Base-by-base conservation (phyloP, 2,797 vertebrate species). In the Gallinago solitaria region DNA sequence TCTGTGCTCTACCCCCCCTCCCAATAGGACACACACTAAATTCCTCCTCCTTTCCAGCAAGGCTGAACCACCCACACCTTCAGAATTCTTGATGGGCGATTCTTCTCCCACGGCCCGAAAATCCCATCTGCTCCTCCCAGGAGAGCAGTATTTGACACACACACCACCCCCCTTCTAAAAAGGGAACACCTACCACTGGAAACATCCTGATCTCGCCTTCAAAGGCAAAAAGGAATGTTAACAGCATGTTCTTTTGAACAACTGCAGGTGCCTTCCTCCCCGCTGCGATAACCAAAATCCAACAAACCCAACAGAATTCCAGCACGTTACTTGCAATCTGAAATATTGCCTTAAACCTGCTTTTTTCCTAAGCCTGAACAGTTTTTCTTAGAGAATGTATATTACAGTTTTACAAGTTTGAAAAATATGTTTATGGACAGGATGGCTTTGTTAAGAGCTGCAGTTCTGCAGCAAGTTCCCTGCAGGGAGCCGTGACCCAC, bases 61-160 rank as follows among this genome's bases (percentile, higher is more conserved):
- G 53, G 76, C 69, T 43, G 48, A 95, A 25, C 73, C 81, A 80
- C 93, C 91, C 96, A 91, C 95, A 93, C 68, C 87, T 92, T 80
- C 60, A 9, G 41, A 43, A 90, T 96, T 89, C 89, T 60, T 70
- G 35, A 60, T 30, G 90, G 80, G 73, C 61, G 93, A 93, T 39
- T 9, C 32, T 2, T 68, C 57, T 87, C 71, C 39, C 69, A 24
- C 9, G 32, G 89, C 51, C 57, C 74, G 23, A 83, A 81, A 77
- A 65, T 32, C 45, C 5, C 8, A 81, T 70, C 82, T 79, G 91
- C 59, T 91, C n/a, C 54, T 92, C 68, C 61, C 61, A 68, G 84
- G 87, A 82, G 61, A 80, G 83, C 45, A 73, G 50, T 11, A 48
- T 53, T 32, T 90, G 67, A 78, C 71, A 45, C 43, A 45, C 43